Evolutionary conservation across 1,140 invertebrate genomes (phyloP).

Genomic region (Micrasema longulum): DNA sequence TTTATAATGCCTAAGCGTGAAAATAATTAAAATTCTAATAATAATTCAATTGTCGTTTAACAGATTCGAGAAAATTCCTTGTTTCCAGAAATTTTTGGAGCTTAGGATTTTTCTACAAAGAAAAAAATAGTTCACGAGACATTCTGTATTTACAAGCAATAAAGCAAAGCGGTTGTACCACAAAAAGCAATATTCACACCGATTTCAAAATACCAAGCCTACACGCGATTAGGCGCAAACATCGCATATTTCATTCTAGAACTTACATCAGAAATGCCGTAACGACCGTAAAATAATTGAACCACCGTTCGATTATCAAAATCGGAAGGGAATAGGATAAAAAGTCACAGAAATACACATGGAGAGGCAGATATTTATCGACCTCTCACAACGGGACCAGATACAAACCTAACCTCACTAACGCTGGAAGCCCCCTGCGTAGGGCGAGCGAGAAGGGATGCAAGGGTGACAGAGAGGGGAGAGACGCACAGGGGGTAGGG

Average conservation of each 20-base stretch:
- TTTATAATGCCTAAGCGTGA: too few relatives aligned
- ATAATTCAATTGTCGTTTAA: too few relatives aligned
- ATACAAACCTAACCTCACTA: slow-evolving; percentile 53
- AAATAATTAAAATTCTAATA: not conserved
- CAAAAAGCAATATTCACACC: slow-evolving; percentile 31
- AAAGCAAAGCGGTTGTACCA: slow-evolving; percentile 30
- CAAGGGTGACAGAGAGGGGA: not conserved
- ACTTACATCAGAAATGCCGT: slow-evolving; percentile 38
- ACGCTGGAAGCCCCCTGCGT: slow-evolving; percentile 18
- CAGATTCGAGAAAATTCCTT: too few relatives aligned
- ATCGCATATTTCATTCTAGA: slow-evolving; percentile 42
- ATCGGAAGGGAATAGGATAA: slow-evolving; percentile 5
- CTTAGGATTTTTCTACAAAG: too few relatives aligned
- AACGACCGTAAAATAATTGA: slow-evolving; percentile 29
- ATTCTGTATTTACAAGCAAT: slow-evolving; percentile 31
- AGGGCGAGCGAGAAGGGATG: slow-evolving; percentile 5
- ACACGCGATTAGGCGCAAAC: slow-evolving; percentile 15
- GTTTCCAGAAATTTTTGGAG: too few relatives aligned
- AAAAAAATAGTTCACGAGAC: not conserved
- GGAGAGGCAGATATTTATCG: slow-evolving; percentile 47
- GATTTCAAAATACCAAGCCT: slow-evolving; percentile 32
- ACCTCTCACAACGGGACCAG: slow-evolving; percentile 51
- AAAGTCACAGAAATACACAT: slow-evolving; percentile 39
- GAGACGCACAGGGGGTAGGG: not conserved
- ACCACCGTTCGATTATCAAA: slow-evolving; percentile 23